These are phyloP conservation scores for Cephalophus harveyi DNA, from an alignment of 2,113 vertebrate genomes.

Conservation along the genomic window DNA sequence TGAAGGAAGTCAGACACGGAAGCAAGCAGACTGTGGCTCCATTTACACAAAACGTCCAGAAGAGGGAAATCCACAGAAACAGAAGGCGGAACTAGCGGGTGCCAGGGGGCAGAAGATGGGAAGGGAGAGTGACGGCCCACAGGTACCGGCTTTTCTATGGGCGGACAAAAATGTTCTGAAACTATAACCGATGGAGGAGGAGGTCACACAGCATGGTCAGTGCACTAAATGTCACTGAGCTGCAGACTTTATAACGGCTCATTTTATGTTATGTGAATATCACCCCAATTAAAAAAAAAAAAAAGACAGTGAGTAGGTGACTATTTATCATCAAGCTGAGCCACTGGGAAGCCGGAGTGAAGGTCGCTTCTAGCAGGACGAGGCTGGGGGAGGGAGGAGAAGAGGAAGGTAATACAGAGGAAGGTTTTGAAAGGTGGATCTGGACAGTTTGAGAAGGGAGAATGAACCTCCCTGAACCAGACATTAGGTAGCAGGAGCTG, in stretches of 20 bases:
- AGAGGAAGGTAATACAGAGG: not conserved
- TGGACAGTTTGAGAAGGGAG: not conserved
- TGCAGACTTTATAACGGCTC: not conserved
- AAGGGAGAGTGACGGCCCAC: not conserved
- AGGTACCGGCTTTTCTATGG: not conserved
- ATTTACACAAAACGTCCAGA: not conserved
- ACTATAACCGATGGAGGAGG: fast-evolving
- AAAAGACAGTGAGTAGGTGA: not conserved
- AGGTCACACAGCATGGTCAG: fast-evolving
- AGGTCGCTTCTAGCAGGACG: not conserved
- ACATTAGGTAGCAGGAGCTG: not conserved
- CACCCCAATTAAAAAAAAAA: not conserved
- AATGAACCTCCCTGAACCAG: not conserved
- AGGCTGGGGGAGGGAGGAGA: not conserved
- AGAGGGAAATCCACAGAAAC: not conserved
- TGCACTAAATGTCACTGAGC: not conserved
- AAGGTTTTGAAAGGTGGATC: not conserved
- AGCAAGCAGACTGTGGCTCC: not conserved
- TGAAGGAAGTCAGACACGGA: not conserved
- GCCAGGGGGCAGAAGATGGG: not conserved
- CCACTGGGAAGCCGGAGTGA: not conserved
- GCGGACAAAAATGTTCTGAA: not conserved
- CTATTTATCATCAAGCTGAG: not conserved
- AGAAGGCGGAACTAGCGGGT: not conserved
- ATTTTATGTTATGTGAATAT: not conserved